Conservation (phyloP, 2,888 invertebrate genomes). For the Plutella xylostella region DNA sequence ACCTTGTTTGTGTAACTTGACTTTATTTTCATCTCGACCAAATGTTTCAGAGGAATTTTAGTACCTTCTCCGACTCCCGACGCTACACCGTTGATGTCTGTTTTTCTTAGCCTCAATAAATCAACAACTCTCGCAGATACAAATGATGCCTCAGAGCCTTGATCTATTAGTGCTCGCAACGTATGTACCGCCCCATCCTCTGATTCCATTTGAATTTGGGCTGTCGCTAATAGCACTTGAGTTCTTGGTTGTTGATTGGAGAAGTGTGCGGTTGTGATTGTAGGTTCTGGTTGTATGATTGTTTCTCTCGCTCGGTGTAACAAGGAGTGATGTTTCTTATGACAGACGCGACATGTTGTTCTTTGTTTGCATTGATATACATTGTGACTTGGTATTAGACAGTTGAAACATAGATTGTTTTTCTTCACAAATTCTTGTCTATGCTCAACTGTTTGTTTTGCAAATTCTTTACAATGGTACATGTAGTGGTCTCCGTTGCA, state of each 20-base stretch:
- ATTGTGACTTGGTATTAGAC: neutral
- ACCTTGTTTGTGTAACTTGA: neutral
- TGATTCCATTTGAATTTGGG: constrained; percentile 14
- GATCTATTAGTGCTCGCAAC: constrained; percentile 21
- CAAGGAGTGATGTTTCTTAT: constrained; percentile 1
- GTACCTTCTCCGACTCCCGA: constrained; percentile 19
- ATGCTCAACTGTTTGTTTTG: constrained; percentile 1
- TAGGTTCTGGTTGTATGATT: neutral
- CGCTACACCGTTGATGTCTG: constrained; percentile 15
- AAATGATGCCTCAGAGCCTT: constrained; percentile 23
- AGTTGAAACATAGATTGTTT: constrained; percentile 2
- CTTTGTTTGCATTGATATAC: neutral
- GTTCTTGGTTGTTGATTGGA: constrained; percentile 17
- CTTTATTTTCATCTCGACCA: constrained; percentile 12
- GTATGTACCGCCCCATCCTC: constrained; percentile 14
- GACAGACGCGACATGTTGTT: neutral
- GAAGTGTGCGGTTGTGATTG: neutral
- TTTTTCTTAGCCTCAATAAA: constrained; percentile 16
- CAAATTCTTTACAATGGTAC: constrained; percentile 1
- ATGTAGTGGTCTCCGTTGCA: constrained; percentile 1
- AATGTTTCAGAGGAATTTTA: constrained; percentile 13
- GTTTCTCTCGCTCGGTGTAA: constrained; percentile 7
- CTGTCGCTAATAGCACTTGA: constrained; percentile 17
- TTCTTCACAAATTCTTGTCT: constrained; percentile 4
- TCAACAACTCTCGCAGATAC: constrained; percentile 17